These are phyloP conservation scores for Ammodytes marinus DNA, from an alignment of 2,113 vertebrate genomes.

Conservation along the genomic window DNA sequence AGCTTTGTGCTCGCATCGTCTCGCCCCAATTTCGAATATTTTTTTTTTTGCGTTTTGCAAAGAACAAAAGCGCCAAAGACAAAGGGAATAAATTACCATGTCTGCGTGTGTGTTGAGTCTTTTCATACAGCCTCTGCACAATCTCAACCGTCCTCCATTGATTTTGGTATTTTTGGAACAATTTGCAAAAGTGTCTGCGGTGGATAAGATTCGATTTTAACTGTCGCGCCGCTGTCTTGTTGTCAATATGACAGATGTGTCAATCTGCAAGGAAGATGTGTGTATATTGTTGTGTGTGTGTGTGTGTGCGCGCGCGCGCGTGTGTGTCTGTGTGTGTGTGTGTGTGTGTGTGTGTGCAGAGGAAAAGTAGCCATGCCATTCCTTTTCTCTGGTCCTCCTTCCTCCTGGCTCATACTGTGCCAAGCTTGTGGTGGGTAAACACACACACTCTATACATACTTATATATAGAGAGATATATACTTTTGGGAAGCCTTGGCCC, in stretches of 20 bases:
- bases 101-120: background rate
- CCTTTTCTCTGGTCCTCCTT: constrained; percentile 36
- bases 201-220: constrained; percentile 17
- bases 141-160: background rate
- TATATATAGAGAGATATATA: background rate
- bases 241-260: constrained; percentile 37
- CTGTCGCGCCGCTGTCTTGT: constrained; percentile 22
- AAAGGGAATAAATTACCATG: constrained; percentile 52
- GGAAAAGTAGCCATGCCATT: constrained; percentile 48
- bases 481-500: constrained; percentile 51
- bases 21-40: constrained; percentile 45
- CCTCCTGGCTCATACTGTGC: constrained; percentile 40
- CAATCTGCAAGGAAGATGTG: constrained; percentile 2
- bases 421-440: constrained; percentile 44
- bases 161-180: constrained; percentile 18
- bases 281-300: background rate
- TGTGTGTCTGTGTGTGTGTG: constrained; percentile 44
- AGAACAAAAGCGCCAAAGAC: constrained; percentile 49
- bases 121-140: constrained; percentile 5
- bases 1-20: constrained; percentile 33
- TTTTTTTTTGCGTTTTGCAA: constrained; percentile 30
- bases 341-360: constrained; percentile 62
- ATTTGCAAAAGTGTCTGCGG: constrained; percentile 29
- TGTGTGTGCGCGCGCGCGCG: constrained; percentile 11
- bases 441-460: background rate